Evolutionary conservation across 2,888 invertebrate genomes (phyloP).

Genomic region (Sarcophaga rosellei): DNA sequence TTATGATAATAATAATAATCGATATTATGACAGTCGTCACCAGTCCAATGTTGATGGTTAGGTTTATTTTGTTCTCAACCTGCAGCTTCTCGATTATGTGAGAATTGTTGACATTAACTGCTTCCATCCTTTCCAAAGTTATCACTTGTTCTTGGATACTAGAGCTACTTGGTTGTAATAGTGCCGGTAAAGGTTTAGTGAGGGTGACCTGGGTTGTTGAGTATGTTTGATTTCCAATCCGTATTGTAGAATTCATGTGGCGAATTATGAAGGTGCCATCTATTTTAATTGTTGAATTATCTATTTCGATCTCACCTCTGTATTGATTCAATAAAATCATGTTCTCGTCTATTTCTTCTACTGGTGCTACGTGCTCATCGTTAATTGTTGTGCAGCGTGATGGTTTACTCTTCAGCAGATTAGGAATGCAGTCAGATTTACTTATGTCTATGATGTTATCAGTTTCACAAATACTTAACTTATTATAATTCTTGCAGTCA

Average conservation of each 20-base stretch:
- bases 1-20: not conserved
- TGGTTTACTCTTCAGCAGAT: conserved; percentile 20
- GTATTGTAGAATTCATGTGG: conserved; percentile 10
- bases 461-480: too few relatives aligned
- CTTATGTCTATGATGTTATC: too few relatives aligned
- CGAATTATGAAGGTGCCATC: conserved; percentile 24
- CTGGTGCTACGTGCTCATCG: conserved; percentile 31
- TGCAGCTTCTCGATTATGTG: conserved; percentile 17
- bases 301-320: conserved; percentile 16
- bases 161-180: too few relatives aligned
- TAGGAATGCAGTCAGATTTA: conserved; percentile 6
- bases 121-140: conserved; percentile 14
- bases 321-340: conserved; percentile 10
- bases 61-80: conserved; percentile 10
- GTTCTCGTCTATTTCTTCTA: conserved; percentile 17
- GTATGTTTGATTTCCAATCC: conserved; percentile 5
- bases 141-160: too few relatives aligned
- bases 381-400: conserved; percentile 33
- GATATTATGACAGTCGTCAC: not conserved
- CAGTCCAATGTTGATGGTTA: conserved; percentile 12
- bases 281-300: conserved; percentile 12
- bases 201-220: conserved; percentile 8
- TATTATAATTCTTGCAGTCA: too few relatives aligned
- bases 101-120: conserved; percentile 22
- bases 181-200: too few relatives aligned